These are phyloP conservation scores for Cephus pulcher DNA, from an alignment of 2,888 invertebrate species.

Conservation along the genomic window DNA sequence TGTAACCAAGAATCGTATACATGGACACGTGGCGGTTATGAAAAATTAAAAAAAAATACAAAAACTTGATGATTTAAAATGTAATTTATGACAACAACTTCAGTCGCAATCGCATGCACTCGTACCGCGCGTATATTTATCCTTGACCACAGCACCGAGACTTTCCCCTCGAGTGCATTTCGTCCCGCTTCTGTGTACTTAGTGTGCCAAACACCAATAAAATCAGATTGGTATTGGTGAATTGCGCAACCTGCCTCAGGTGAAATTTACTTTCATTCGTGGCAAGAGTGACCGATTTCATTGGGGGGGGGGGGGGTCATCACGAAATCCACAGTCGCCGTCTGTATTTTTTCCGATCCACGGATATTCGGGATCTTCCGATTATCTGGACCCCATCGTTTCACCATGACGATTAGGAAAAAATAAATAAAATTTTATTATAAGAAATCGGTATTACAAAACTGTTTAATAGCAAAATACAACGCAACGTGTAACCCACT, in stretches of 20 bases:
- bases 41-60: neutral
- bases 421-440: neutral
- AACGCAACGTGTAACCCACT: neutral
- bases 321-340: neutral
- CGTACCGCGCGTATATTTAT: neutral
- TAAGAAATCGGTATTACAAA: neutral
- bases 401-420: conserved; percentile 10
- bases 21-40: neutral
- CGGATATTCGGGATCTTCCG: neutral
- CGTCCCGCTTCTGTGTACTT: neutral
- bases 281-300: conserved; percentile 11
- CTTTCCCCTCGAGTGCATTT: neutral
- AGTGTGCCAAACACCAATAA: neutral
- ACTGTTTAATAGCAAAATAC: neutral
- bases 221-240: neutral
- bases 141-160: neutral
- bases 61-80: neutral
- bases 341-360: neutral
- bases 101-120: neutral
- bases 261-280: conserved; percentile 52
- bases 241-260: conserved; percentile 27
- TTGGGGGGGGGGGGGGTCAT: neutral
- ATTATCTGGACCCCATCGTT: too few relatives aligned
- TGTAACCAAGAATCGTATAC: neutral
- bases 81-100: neutral